Evolutionary conservation across 2,888 invertebrate genomes (phyloP), one percentile per base, ranked within the genome.

Genomic region (Synergus gifuensis): DNA sequence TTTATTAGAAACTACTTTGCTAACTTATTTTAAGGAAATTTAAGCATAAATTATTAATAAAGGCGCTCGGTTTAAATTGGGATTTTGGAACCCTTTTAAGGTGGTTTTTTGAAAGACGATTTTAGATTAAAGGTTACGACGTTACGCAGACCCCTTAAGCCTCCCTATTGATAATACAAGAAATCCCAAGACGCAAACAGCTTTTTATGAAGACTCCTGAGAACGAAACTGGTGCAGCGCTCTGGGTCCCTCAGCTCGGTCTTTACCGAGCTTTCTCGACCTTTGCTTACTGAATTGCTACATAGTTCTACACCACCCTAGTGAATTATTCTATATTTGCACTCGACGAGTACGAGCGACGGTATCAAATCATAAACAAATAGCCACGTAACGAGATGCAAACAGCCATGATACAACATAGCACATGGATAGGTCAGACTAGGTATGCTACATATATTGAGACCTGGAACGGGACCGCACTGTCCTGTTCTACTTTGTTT

Each of bases 321-420:
- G 76, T 16, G 11, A 62, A 58, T 42, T 58, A 58, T 58, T 76
- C 76, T 67, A 76, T 78, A 77, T 79, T 79, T 81, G 79, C 78
- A 77, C 73, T 77, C 78, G 81, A 67, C 82, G 79, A 83, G 82
- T 79, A 76, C 83, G 81, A 78, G 83, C 85, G 84, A 84, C 85
- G 87, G 86, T 87, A 90, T 89, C 88, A 89, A 90, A 90, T 90
- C 88, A 89, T 87, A 91, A 90, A 90, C 90, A 91, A 91, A 91
- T 90, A 90, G 84, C 83, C 84, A 84, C 83, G 87, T 91, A 91
- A 91, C 89, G 90, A 91, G 89, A 91, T 90, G 89, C 90, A 91
- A 91, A 91, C 90, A 90, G 84, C 81, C 69, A 82, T 82, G 84
- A 77, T 78, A 84, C 76, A 78, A 77, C 77, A 79, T 81, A 78